Conservation (phyloP, 1,140 invertebrate species). For the Diabrotica virgifera region DNA sequence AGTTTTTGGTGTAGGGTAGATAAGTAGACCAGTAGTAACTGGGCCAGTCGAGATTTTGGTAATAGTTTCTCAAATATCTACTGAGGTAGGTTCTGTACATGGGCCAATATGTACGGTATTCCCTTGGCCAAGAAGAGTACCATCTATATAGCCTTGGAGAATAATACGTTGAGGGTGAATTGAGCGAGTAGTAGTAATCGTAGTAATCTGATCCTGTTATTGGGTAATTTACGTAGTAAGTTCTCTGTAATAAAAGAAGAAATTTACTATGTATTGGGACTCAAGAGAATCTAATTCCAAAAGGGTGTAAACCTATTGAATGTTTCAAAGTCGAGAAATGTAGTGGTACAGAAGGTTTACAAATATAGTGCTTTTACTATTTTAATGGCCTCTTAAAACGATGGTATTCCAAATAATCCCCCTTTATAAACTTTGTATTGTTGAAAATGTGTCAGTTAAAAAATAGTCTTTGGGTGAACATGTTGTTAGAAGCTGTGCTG, state of each 20-base stretch:
- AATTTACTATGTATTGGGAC: neutral
- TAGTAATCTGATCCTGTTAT: slow-evolving; percentile 32
- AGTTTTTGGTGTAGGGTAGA: slow-evolving; percentile 27
- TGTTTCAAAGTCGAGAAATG: too few species aligned
- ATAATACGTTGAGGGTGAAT: slow-evolving; percentile 28
- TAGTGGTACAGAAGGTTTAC: too few species aligned
- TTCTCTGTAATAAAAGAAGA: slow-evolving; percentile 32
- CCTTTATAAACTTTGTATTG: too few species aligned
- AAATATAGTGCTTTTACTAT: too few species aligned
- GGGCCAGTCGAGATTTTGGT: slow-evolving; percentile 21
- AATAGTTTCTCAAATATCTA: slow-evolving; percentile 26
- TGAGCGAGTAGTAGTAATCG: slow-evolving; percentile 33
- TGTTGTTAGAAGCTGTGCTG: too few species aligned
- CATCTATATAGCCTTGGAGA: slow-evolving; percentile 29
- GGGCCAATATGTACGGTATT: slow-evolving; percentile 28
- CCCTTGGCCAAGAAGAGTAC: slow-evolving; percentile 32
- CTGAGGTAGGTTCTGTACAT: slow-evolving; percentile 23
- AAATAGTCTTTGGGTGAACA: too few species aligned
- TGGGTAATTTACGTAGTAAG: slow-evolving; percentile 35
- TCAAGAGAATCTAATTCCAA: too few species aligned
- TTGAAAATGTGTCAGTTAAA: too few species aligned
- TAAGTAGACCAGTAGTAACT: slow-evolving; percentile 20
- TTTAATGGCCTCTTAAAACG: too few species aligned
- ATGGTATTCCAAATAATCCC: too few species aligned
- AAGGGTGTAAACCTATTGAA: too few species aligned